Evolutionary conservation across 2,113 vertebrate species (phyloP), one percentile per base, ranked within the genome.

Genomic region (Indicator maculatus): DNA sequence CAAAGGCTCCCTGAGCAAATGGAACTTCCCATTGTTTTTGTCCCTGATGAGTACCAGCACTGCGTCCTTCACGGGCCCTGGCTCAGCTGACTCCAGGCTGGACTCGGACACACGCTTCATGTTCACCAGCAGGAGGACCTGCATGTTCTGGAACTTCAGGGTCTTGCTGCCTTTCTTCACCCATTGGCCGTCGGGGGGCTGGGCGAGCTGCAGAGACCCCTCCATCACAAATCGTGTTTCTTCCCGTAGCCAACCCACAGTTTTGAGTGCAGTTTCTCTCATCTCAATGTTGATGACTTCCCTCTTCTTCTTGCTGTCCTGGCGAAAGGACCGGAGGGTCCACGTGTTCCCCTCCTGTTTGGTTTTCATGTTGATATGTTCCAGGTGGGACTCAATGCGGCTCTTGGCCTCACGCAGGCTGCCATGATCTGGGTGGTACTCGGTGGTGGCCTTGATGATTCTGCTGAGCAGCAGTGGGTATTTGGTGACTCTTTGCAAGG

Each of bases 361-460:
- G 90, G 98, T 99, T 97, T 99, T 99, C 98, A 98, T 99, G 97
- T 99, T 99, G 96, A 99, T 99, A 97, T 99, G 99, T 96, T 99
- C 99, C 94, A 99, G 96, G 78, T 99, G 99, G 74, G 99, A 99
- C 65, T 99, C 98, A 6, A 99, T 98, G 20, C 98, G 98, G 92
- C 98, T 98, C 96, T 99, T 99, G 94, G 98, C 99, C 89, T 99
- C 98, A 45, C 98, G 97, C 87, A 99, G 98, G 74, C 98, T 98
- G 23, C 97, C 28, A 3, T 98, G 97, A 90, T 99, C 99, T 0
- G 98, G 99, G 95, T 99, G 98, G 91, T 98, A 98, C 83, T 99
- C 98, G 0, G 96, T 97, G 17, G 98, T 99, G 93, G 98, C 98
- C 90, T 98, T 99, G 73, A 98, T 98, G 96, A 99, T 99, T 61